Evolutionary conservation across 1,140 invertebrate genomes (phyloP), one percentile per base, ranked within the genome.

Genomic region (Bombus difficillimus): DNA sequence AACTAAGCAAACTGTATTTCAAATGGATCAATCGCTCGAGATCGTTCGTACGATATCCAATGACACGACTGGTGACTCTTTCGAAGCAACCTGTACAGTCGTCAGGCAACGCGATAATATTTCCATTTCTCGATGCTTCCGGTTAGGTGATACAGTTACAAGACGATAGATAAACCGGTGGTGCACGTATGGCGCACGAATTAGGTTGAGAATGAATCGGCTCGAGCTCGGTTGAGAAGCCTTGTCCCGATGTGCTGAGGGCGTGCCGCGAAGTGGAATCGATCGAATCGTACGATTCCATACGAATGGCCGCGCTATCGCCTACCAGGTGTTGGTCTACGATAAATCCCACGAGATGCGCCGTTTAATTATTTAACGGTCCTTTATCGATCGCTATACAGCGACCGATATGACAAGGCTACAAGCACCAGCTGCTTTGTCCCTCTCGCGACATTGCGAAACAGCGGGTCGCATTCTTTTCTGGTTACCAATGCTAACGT

Each of bases 361-460:
- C 8, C 69, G n/a, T 72, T 92, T 88, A 86, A 88, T 92, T 92
- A 92, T 92, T 92, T 69, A 92, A 88, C 76, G 78, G 57, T 37
- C 81, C 78, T 82, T 72, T 86, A 90, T 91, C 85, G 91, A 92
- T 85, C 78, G 13, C 77, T 25, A 2, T 41, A 75, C 32, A 8
- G 5, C 18, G 82, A 79, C 71, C 72, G 81, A 72, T 88, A 72
- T 22, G 57, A 57, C 89, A 92, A 92, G 91, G 91, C 77, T 81
- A 62, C 59, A 62, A n/a, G 59, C 59, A 85, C 68, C 78, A 59
- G 78, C 81, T 83, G 78, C 57, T 71, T 74, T 85, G 86, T 75
- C 59, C 39, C 66, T 72, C 73, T 32, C 59, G 37, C 68, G 28
- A 34, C 71, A 74, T 86, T 86, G 73, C 80, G 66, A 88, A 83